Base-by-base conservation (phyloP, 2,888 invertebrate species). In the Drosophila emarginata region DNA sequence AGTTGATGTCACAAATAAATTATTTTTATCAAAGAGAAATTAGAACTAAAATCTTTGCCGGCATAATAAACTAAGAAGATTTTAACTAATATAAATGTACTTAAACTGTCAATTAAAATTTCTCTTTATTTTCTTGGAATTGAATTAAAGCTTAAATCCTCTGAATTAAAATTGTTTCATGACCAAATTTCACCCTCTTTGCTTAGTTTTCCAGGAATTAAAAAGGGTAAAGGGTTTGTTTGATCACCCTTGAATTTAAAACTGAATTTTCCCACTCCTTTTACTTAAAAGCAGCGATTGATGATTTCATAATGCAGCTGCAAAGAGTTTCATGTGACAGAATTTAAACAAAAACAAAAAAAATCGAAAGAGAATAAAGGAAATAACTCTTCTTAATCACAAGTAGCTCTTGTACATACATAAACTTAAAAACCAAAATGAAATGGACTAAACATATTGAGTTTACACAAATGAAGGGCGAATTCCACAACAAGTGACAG, bases 281-380 rank as follows among this genome's bases (percentile, higher is more conserved):
- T 21, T 14, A 11, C 7, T 15, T 5, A 15, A 9, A 50, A 50
- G 18, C 14, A 15, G 15, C 18, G 9, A 18, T 45, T 45, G 64
- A 73, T 79, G 86, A 79, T 52, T 74, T 85, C 79, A 85, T 85
- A 23, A 36, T 69, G 82, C 88, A 82, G 88, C 81, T 87, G 88
- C 52, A 50, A 12, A 54, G 54, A 72, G 78, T 84, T 67, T 87
- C 84, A 50, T 58, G 67, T 72, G 76, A 67, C 74, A 65, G 51
- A 52, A n/a, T n/a, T n/a, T n/a, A n/a, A n/a, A n/a, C n/a, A n/a
- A n/a, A n/a, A n/a, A n/a, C n/a, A n/a, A n/a, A n/a, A n/a, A n/a
- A n/a, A n/a, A n/a, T n/a, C n/a, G n/a, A n/a, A n/a, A n/a, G n/a
- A 67, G 39, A 15, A 12, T 23, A 12, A 15, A 12, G 36, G 54